These are phyloP conservation scores for Drosophila serrata DNA, from an alignment of 1,140 invertebrate species.

Conservation along the genomic window DNA sequence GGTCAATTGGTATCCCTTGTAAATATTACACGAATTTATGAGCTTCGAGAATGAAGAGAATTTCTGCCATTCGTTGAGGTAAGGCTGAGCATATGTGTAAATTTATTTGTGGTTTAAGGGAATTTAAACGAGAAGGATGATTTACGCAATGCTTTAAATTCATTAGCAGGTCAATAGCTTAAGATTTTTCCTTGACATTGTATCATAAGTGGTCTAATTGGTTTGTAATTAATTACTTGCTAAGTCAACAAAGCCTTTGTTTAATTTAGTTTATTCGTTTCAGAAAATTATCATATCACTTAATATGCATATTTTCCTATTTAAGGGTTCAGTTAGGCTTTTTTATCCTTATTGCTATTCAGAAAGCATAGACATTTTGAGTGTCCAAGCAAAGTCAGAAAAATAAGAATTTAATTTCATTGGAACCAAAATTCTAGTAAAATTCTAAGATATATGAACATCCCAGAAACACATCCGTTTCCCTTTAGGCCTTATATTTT, in stretches of 20 bases:
- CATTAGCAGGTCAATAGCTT: neutral
- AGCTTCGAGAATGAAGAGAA: constrained; percentile 2
- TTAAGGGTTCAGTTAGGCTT: neutral
- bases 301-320: neutral
- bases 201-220: neutral
- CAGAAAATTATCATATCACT: neutral
- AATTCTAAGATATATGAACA: too few species aligned
- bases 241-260: neutral
- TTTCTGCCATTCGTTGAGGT: constrained; percentile 1
- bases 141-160: neutral
- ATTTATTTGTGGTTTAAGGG: neutral
- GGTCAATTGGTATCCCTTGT: constrained; percentile 41
- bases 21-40: constrained; percentile 37
- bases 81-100: neutral
- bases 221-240: neutral
- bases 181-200: neutral
- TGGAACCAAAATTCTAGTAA: neutral
- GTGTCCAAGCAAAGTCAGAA: neutral
- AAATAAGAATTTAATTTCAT: neutral
- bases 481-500: neutral
- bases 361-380: neutral
- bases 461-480: too few species aligned
- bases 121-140: neutral
- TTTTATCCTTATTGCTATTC: neutral
- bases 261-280: neutral